Percentiles rank a stretch among this genome's conserved stretches.
Evolutionary conservation across 2,797 vertebrate species (phyloP).

Genomic region (Rhincodon typus): DNA sequence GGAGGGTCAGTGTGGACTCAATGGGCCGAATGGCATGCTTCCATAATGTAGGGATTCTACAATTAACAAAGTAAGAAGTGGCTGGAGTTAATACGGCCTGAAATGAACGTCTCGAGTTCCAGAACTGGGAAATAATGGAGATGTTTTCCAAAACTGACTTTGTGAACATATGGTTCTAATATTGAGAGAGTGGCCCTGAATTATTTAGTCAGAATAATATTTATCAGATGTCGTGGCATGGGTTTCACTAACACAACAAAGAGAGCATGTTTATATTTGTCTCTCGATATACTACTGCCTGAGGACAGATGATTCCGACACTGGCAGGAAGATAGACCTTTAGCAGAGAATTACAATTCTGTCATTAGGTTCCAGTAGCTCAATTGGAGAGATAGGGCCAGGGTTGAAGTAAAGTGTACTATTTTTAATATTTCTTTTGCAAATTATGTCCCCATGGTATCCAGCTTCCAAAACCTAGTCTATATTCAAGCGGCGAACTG

Average conservation of each 20-base stretch:
- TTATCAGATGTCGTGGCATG: neutral
- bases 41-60: too few species aligned
- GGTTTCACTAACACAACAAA: neutral
- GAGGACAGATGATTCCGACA: neutral
- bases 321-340: too few species aligned
- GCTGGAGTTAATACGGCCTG: too few species aligned
- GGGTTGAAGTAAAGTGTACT: neutral
- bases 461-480: neutral
- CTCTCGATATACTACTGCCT: neutral
- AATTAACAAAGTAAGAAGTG: neutral
- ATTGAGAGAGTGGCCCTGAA: neutral
- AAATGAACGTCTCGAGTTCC: neutral
- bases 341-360: neutral
- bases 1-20: too few species aligned
- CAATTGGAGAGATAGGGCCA: neutral
- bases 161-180: neutral
- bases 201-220: slow-evolving; percentile 1
- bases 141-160: neutral
- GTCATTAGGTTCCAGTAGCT: neutral
- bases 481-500: neutral
- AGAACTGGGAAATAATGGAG: too few species aligned
- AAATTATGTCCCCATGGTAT: neutral
- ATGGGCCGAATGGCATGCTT: too few species aligned
- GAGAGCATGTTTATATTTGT: neutral
- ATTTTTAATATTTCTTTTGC: neutral